Evolutionary conservation across 2,797 vertebrate species (phyloP).

Genomic region (Natrix natrix): DNA sequence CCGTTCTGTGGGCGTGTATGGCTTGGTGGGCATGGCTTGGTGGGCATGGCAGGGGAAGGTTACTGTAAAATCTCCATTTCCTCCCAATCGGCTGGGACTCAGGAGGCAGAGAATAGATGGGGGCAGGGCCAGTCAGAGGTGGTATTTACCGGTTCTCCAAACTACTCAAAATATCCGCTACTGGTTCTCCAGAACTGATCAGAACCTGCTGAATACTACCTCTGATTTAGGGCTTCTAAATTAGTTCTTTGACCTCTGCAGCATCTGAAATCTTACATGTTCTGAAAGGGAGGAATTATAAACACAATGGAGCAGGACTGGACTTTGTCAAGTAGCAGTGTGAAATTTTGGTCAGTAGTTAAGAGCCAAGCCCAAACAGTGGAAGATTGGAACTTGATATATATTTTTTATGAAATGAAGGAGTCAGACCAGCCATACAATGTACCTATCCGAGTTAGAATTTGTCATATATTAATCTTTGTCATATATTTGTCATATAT

Average conservation of each 20-base stretch:
- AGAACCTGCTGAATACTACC: too few relatives aligned
- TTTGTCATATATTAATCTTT: background rate
- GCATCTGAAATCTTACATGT: background rate
- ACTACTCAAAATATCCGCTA: too few relatives aligned
- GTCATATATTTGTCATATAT: background rate
- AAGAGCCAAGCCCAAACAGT: background rate
- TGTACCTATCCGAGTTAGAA: background rate
- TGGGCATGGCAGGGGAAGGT: too few relatives aligned
- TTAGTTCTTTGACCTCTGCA: background rate
- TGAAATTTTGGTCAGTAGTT: background rate
- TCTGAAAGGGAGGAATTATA: background rate
- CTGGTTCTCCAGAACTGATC: too few relatives aligned
- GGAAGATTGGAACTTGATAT: background rate
- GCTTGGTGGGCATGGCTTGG: too few relatives aligned
- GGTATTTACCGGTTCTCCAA: too few relatives aligned
- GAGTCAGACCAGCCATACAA: background rate
- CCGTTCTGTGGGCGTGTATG: too few relatives aligned
- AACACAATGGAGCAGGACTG: too few relatives aligned
- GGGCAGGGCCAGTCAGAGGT: too few relatives aligned
- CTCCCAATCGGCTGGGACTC: too few relatives aligned
- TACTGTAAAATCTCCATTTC: too few relatives aligned
- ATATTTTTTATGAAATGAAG: background rate
- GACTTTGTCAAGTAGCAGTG: background rate
- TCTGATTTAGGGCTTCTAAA: background rate
- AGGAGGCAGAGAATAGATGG: too few relatives aligned